These are phyloP conservation scores for Capromys pilorides DNA, from an alignment of 2,797 vertebrate species.

Conservation along the genomic window DNA sequence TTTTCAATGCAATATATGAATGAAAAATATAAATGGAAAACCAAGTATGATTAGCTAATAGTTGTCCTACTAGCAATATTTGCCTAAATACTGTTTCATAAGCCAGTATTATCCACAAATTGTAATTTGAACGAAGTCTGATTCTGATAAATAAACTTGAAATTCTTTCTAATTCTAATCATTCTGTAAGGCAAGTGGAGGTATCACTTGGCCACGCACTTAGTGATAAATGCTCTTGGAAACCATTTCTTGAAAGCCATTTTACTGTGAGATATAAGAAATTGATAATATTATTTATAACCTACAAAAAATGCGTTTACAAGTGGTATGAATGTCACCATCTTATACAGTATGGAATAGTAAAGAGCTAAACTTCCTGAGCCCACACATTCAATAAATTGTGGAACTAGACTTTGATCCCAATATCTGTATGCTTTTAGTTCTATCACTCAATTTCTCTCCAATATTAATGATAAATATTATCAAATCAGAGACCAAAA, in stretches of 20 bases:
- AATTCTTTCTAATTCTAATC: background rate
- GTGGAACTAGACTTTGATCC: background rate
- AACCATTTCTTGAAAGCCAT: background rate
- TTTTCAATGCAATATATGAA: background rate
- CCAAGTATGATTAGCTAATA: background rate
- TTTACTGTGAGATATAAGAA: background rate
- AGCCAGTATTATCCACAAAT: background rate
- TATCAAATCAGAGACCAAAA: background rate
- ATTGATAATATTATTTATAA: background rate
- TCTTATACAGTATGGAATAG: background rate
- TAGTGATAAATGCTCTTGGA: background rate
- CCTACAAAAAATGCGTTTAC: background rate
- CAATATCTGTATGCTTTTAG: background rate
- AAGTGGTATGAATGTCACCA: background rate
- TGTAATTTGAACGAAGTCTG: background rate
- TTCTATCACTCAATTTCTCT: background rate
- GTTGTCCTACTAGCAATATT: background rate
- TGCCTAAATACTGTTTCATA: background rate
- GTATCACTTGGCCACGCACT: background rate
- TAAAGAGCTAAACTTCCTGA: constrained; percentile 15
- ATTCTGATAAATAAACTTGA: background rate
- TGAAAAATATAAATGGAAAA: constrained; percentile 1
- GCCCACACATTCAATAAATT: background rate
- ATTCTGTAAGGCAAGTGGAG: background rate
- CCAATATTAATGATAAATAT: background rate